A percentile compares a stretch with the other conserved stretches of the same genome.
phyloP scores from a whole-genome alignment of 2,113 vertebrate species.

The Caretta caretta region DNA sequence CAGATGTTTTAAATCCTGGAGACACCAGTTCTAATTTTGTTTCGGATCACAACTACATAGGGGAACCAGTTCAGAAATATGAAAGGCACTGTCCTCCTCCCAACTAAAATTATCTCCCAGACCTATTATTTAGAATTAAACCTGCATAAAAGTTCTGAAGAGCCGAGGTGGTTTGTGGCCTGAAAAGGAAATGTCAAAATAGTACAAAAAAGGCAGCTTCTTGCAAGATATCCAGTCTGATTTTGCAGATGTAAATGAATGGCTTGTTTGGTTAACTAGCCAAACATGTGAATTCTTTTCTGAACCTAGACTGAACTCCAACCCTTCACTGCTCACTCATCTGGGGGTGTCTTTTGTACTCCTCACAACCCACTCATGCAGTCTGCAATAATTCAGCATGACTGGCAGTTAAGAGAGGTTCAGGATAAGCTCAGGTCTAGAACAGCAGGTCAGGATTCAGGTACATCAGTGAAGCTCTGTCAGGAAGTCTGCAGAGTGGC shows the following conservation, averaged over 20 bases:
- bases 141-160: not conserved
- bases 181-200: not conserved
- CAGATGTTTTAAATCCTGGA: not conserved
- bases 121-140: not conserved
- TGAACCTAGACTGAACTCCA: not conserved
- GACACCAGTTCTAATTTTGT: not conserved
- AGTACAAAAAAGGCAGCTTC: accelerated
- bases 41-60: not conserved
- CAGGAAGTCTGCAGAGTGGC: not conserved
- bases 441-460: slow-evolving; percentile 8
- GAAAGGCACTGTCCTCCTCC: accelerated
- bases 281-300: not conserved
- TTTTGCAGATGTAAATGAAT: not conserved
- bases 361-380: not conserved
- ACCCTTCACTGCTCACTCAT: not conserved
- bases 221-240: not conserved
- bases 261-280: not conserved
- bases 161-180: accelerated
- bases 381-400: not conserved
- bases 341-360: not conserved
- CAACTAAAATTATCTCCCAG: not conserved
- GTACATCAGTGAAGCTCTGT: not conserved
- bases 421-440: not conserved
- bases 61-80: not conserved
- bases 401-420: not conserved